Evolutionary conservation across 2,797 vertebrate species (phyloP).

Genomic region (Galago senegalensis): DNA sequence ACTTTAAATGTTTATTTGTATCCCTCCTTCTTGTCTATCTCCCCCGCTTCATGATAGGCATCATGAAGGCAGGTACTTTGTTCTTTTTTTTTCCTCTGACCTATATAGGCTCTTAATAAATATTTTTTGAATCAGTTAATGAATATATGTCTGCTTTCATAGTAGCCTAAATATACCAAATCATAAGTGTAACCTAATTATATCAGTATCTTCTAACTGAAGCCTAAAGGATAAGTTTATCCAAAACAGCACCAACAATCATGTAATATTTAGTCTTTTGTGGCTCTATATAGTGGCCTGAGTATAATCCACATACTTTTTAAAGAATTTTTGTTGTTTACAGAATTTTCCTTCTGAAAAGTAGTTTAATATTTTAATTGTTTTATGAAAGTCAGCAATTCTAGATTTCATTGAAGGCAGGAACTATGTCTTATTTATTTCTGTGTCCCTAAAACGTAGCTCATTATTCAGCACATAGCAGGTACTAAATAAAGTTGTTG

Average conservation of each 20-base stretch:
- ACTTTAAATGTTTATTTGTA: conserved; percentile 8
- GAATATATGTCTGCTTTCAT: conserved; percentile 39
- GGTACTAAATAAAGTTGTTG: conserved; percentile 33
- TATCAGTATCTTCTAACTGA: conserved; percentile 13
- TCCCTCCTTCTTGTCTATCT: neutral
- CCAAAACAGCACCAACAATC: neutral
- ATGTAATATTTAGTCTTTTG: neutral
- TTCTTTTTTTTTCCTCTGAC: conserved; percentile 11
- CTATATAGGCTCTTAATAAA: conserved; percentile 10
- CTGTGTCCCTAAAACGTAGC: conserved; percentile 23
- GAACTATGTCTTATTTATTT: conserved; percentile 60
- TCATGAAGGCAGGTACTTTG: neutral
- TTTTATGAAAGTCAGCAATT: conserved; percentile 54
- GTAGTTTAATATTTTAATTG: conserved; percentile 46
- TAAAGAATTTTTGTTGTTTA: conserved; percentile 36
- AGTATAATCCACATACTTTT: conserved; percentile 33
- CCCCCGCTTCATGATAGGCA: neutral
- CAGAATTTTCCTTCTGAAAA: conserved; percentile 56
- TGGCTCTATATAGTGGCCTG: neutral
- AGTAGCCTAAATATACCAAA: conserved; percentile 8
- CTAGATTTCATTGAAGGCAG: conserved; percentile 5
- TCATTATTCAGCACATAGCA: conserved; percentile 40
- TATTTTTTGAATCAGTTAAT: conserved; percentile 29
- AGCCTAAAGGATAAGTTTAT: conserved; percentile 7
- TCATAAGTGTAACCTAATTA: neutral